Percentiles rank a stretch among this genome's conserved stretches.
Evolutionary conservation across 2,797 vertebrate genomes (phyloP).

Genomic region (Syndactyla subalaris): DNA sequence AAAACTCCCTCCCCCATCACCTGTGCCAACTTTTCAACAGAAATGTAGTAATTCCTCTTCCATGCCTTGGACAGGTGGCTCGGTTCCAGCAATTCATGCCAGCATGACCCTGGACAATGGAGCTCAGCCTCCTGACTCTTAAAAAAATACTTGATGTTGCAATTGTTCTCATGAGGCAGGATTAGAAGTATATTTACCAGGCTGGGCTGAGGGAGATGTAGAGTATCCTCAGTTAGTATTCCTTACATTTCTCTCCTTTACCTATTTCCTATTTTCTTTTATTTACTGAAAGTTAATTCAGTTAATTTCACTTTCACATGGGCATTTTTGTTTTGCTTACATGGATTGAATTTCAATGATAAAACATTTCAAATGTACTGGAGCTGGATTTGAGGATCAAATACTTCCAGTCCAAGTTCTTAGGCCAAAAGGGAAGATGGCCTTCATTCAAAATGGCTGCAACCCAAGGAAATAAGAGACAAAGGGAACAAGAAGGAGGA

Average conservation of each 20-base stretch:
- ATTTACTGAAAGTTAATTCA: not conserved
- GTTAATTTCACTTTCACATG: constrained; percentile 15
- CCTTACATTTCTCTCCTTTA: not conserved
- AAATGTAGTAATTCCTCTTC: not conserved
- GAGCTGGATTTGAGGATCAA: constrained; percentile 18
- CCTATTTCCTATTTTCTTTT: constrained; percentile 16
- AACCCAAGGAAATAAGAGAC: constrained; percentile 48
- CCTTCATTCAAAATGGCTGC: constrained; percentile 56
- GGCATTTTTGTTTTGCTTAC: not conserved
- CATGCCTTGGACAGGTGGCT: not conserved
- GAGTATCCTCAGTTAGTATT: not conserved
- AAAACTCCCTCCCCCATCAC: not conserved
- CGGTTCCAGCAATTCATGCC: not conserved
- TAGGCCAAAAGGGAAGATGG: constrained; percentile 38
- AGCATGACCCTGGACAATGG: not conserved
- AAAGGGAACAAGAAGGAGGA: not conserved
- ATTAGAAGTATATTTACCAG: constrained; percentile 21
- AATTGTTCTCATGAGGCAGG: not conserved
- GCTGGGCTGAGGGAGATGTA: not conserved
- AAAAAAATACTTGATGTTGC: constrained; percentile 4
- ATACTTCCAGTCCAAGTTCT: constrained; percentile 39
- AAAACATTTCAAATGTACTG: constrained; percentile 8
- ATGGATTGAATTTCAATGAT: constrained; percentile 5
- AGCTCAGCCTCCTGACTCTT: not conserved
- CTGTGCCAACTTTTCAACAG: not conserved